Conservation (phyloP, 2,113 vertebrate genomes). For the Motacilla tschutschensis region DNA sequence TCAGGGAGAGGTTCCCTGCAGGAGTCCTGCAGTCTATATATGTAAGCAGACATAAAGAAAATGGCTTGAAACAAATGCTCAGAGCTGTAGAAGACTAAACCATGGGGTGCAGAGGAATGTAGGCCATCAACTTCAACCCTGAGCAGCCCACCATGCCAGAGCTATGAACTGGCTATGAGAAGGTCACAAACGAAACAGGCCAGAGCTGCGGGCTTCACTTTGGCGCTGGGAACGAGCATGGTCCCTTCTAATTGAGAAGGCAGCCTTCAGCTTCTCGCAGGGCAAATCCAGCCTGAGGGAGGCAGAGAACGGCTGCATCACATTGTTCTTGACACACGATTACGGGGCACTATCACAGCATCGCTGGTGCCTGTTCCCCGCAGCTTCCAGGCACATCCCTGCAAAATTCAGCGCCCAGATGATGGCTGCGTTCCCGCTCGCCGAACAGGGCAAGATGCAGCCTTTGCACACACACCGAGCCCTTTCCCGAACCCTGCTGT, state of each 20-base stretch:
- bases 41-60: neutral
- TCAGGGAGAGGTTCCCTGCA: neutral
- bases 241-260: neutral
- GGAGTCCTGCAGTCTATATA: neutral
- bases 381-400: neutral
- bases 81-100: neutral
- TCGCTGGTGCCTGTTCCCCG: neutral
- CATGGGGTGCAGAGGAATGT: neutral
- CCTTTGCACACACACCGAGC: neutral
- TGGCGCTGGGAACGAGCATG: accelerated
- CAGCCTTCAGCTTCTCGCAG: neutral
- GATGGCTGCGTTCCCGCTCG: slow-evolving; percentile 6
- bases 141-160: neutral
- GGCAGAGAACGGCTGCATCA: neutral
- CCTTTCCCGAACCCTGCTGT: neutral
- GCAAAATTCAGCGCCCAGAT: slow-evolving; percentile 1
- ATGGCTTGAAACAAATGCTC: neutral
- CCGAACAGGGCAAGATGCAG: neutral
- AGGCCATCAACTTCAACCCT: neutral
- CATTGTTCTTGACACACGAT: neutral
- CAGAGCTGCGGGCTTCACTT: neutral
- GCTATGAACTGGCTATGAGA: accelerated
- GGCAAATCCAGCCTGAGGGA: neutral
- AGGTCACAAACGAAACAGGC: neutral
- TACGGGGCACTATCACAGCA: neutral